These are phyloP conservation scores for Lithobates sylvaticus DNA, from an alignment of 2,797 vertebrate species.

Conservation along the genomic window DNA sequence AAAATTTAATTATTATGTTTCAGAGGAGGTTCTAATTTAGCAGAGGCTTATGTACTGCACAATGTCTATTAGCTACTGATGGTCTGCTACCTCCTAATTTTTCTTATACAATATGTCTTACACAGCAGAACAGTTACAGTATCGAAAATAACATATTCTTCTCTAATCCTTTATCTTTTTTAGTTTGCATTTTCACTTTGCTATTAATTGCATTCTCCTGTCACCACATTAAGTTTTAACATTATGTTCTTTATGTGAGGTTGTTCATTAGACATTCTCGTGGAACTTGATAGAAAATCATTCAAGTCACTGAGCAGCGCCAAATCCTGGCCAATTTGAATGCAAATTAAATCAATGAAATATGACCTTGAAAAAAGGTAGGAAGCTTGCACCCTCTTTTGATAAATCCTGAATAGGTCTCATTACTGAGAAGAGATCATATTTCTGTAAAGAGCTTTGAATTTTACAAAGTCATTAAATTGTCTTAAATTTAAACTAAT, in stretches of 20 bases:
- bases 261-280: constrained; percentile 56
- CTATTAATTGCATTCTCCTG: constrained; percentile 54
- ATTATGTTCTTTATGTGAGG: constrained; percentile 53
- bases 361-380: constrained; percentile 57
- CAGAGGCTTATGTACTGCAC: background rate
- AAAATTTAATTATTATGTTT: background rate
- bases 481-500: constrained; percentile 30
- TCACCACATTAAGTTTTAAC: constrained; percentile 45
- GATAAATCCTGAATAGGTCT: constrained; percentile 48
- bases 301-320: constrained; percentile 49
- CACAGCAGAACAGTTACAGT: background rate
- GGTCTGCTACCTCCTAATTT: background rate
- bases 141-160: constrained; percentile 18
- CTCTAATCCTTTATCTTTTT: constrained; percentile 27
- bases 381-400: constrained; percentile 34
- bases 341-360: constrained; percentile 62
- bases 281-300: constrained; percentile 58
- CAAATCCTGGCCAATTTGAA: constrained; percentile 55
- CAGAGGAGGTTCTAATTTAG: background rate
- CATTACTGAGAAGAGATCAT: constrained; percentile 48
- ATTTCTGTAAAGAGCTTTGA: constrained; percentile 30
- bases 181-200: constrained; percentile 44
- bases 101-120: constrained; percentile 4
- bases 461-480: constrained; percentile 17
- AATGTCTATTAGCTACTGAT: background rate